Percentiles rank a stretch among this genome's conserved stretches.
These are phyloP conservation scores for Diploptera punctata DNA, from an alignment of 2,888 invertebrate species.

Conservation along the genomic window DNA sequence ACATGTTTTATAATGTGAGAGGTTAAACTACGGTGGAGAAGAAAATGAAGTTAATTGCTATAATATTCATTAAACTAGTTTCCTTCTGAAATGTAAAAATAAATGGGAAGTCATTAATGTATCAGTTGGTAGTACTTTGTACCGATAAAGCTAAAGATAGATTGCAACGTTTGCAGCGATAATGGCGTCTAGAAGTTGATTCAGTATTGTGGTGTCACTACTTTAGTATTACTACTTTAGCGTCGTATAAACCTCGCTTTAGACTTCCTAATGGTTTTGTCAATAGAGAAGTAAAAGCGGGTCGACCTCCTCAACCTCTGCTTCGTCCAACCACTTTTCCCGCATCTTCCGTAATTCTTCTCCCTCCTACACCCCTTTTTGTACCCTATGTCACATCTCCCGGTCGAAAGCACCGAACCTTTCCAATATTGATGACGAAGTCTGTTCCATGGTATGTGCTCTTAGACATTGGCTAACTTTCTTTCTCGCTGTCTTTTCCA, in stretches of 20 bases:
- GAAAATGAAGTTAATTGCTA: too few species aligned
- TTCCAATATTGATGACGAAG: slow-evolving; percentile 24
- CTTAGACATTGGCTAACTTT: slow-evolving; percentile 18
- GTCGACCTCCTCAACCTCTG: not conserved
- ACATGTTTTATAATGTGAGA: too few species aligned
- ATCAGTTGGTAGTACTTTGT: too few species aligned
- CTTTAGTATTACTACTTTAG: not conserved
- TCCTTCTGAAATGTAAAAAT: too few species aligned
- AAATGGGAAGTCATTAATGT: too few species aligned
- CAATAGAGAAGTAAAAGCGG: slow-evolving; percentile 4
- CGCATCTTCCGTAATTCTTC: too few species aligned
- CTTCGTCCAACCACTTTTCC: too few species aligned
- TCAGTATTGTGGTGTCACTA: not conserved
- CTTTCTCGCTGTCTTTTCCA: not conserved
- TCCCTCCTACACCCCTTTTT: not conserved
- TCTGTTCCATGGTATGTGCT: not conserved
- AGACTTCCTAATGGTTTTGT: slow-evolving; percentile 24
- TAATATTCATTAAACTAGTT: too few species aligned
- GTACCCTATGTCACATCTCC: not conserved
- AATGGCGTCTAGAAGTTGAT: not conserved
- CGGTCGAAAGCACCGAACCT: not conserved
- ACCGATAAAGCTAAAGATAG: not conserved
- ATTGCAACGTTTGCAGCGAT: not conserved
- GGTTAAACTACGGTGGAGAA: too few species aligned
- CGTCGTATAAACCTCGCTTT: not conserved